Conservation (phyloP, 2,888 invertebrate species). For the Pandemis cinnamomeana region DNA sequence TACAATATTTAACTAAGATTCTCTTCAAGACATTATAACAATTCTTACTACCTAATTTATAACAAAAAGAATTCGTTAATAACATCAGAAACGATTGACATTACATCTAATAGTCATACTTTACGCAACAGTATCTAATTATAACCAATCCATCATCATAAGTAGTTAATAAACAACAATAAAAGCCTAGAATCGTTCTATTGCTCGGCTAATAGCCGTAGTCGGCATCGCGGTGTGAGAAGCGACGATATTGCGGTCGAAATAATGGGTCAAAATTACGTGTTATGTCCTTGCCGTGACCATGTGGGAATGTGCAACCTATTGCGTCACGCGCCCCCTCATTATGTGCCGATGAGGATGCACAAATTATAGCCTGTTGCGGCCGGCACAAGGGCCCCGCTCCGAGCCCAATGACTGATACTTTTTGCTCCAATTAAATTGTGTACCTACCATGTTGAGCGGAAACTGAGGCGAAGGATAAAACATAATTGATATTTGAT, state of each 20-base stretch:
- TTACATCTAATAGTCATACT: constrained; percentile 10
- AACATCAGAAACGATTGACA: not conserved
- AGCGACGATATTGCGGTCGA: constrained; percentile 71
- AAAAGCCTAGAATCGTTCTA: constrained; percentile 28
- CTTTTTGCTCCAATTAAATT: constrained; percentile 56
- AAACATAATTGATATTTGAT: constrained; percentile 30
- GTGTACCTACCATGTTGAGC: constrained; percentile 34
- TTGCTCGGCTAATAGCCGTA: constrained; percentile 27
- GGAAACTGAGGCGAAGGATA: constrained; percentile 31
- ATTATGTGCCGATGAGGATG: constrained; percentile 77
- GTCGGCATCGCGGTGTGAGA: constrained; percentile 58
- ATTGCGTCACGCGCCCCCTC: constrained; percentile 76
- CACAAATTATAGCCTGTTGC: constrained; percentile 79
- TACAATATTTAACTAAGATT: not conserved
- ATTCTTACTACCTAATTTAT: not conserved
- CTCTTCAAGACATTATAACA: not conserved
- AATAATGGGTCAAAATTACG: constrained; percentile 81
- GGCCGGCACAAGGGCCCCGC: constrained; percentile 58
- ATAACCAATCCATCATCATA: constrained; percentile 35
- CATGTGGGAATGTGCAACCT: constrained; percentile 76
- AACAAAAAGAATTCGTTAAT: not conserved
- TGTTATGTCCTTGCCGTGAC: constrained; percentile 74
- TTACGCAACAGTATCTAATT: constrained; percentile 34
- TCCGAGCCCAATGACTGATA: constrained; percentile 49
- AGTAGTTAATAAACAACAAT: constrained; percentile 35